Evolutionary conservation across 1,140 invertebrate species (phyloP).

Genomic region (Halictus rubicundus): DNA sequence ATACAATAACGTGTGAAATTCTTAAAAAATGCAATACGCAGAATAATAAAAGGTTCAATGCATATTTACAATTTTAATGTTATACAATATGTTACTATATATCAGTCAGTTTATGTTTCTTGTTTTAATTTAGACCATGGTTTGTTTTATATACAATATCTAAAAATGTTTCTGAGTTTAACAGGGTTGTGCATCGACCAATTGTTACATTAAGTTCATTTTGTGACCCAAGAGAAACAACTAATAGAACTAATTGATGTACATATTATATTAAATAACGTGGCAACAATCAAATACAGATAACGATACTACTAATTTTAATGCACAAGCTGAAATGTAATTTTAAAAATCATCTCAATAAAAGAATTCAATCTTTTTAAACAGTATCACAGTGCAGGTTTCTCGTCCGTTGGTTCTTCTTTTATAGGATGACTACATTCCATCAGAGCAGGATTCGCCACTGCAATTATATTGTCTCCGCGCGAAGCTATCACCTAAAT

Average conservation of each 20-base stretch:
- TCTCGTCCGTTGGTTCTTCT: constrained; percentile 74
- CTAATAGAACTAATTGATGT: background rate
- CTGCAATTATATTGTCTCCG: constrained; percentile 92
- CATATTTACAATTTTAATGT: constrained; percentile 41
- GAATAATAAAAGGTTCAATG: constrained; percentile 33
- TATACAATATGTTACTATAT: constrained; percentile 26
- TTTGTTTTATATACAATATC: constrained; percentile 5
- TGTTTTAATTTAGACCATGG: background rate
- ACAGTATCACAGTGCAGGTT: constrained; percentile 73
- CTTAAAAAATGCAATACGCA: constrained; percentile 25
- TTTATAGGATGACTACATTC: constrained; percentile 78
- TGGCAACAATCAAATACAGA: background rate
- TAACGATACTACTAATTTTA: constrained; percentile 23
- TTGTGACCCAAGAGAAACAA: background rate
- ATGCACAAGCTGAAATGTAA: constrained; percentile 17
- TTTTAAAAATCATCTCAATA: constrained; percentile 10
- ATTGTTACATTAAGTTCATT: background rate
- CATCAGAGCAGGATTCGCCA: constrained; percentile 90
- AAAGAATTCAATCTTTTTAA: constrained; percentile 46
- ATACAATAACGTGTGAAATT: constrained; percentile 17
- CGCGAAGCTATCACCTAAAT: constrained; percentile 89
- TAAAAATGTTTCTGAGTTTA: constrained; percentile 16
- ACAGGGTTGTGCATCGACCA: constrained; percentile 3
- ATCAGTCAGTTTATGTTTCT: constrained; percentile 10
- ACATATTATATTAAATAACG: constrained; percentile 7